Evolutionary conservation across 2,888 invertebrate genomes (phyloP), one percentile per base, ranked within the genome.

Genomic region (Agrilus biguttatus): DNA sequence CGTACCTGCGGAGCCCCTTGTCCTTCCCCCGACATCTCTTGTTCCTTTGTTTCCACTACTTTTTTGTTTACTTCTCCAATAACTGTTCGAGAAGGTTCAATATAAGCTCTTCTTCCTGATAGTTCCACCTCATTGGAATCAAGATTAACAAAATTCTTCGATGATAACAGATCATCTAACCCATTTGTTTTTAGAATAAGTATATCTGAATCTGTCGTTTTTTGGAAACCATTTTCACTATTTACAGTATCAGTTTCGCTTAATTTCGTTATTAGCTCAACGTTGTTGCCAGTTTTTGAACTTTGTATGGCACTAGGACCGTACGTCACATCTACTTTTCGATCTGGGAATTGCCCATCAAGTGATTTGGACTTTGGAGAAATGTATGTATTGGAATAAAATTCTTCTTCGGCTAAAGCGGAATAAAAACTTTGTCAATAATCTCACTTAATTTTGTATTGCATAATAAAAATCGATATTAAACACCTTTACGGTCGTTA

Each of bases 1-100:
- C 28, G 2, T 28, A 28, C 28, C 28, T 28, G 28, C 75, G 80
- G 81, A 74, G 79, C 81, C 82, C 82, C 74, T 60, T 66, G 67
- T 58, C 59, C 80, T 82, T 83, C 82, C 82, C 83, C 83, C 82
- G 81, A 75, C 66, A 67, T 49, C 68, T 67, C 33, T 65, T 66
- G 14, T 17, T 17, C 37, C n/a, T 40, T 41, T 14, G 45, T 50
- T 35, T 41, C 14, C 36, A 45, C 33, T 12, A 43, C 40, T 21
- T 48, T 47, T 35, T 45, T 45, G 35, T 47, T 39, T 34, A 43
- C 41, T 14, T 67, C 66, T 14, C 68, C 63, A 48, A 59, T 62
- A 48, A 68, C 58, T 1, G 75, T 74, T 63, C 68, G 73, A 1
- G 76, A 76, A 12, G 77, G 77, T 51, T 70, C 67, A 40, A 76